Conservation (phyloP, 2,113 vertebrate genomes). For the Apodemus speciosus region DNA sequence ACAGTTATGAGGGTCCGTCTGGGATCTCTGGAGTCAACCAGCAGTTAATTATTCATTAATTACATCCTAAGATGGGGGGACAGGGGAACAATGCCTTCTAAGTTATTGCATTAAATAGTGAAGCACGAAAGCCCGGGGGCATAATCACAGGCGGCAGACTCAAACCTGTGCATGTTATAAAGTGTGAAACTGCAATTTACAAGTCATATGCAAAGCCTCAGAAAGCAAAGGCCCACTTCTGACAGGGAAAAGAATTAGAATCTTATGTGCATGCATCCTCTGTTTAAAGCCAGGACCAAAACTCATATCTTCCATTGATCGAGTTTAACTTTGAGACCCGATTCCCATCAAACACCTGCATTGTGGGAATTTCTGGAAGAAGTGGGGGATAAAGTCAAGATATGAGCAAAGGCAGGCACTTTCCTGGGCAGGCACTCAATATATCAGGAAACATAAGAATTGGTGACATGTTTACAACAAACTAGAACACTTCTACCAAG, state of each 20-base stretch:
- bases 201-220: neutral
- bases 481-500: neutral
- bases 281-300: neutral
- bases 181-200: neutral
- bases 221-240: neutral
- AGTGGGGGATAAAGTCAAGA: neutral
- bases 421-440: too few species aligned
- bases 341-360: neutral
- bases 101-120: neutral
- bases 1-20: neutral
- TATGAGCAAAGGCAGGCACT: too few species aligned
- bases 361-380: neutral
- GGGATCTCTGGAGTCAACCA: neutral
- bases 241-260: neutral
- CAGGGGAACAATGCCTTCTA: conserved; percentile 8
- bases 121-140: neutral
- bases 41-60: conserved; percentile 34
- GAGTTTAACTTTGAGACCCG: neutral
- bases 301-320: neutral
- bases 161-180: neutral
- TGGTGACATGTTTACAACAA: neutral
- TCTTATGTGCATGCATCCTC: neutral
- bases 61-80: neutral
- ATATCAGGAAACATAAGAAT: neutral
- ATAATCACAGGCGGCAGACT: neutral